These are phyloP conservation scores for Blastobasis adustella DNA, from an alignment of 2,888 invertebrate species.

Conservation along the genomic window DNA sequence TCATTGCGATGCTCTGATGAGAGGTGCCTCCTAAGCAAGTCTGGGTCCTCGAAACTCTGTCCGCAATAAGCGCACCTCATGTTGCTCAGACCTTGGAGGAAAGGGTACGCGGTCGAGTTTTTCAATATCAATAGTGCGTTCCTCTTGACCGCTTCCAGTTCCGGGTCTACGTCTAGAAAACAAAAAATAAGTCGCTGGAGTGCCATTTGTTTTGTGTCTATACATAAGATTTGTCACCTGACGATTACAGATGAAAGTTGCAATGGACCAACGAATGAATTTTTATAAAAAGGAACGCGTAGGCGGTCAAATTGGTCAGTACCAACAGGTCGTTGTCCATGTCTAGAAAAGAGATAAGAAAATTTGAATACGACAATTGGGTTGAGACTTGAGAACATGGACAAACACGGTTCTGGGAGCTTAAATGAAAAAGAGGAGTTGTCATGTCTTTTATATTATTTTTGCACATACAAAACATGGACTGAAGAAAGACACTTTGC, in stretches of 20 bases:
- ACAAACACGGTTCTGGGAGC: background rate
- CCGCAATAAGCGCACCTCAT: conserved; percentile 10
- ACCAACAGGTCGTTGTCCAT: conserved; percentile 63
- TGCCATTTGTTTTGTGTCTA: background rate
- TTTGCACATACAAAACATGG: background rate
- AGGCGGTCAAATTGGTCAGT: conserved; percentile 59
- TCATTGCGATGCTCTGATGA: background rate
- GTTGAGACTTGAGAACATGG: too few species aligned
- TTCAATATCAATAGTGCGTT: conserved; percentile 14
- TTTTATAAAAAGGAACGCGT: conserved; percentile 62
- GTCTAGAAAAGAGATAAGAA: conserved; percentile 68
- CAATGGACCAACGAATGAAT: background rate
- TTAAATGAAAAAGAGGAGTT: background rate
- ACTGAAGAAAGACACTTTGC: background rate
- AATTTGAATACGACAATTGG: conserved; percentile 20
- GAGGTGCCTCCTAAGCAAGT: conserved; percentile 2
- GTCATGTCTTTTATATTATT: background rate
- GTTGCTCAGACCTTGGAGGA: conserved; percentile 8
- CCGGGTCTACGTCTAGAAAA: conserved; percentile 3
- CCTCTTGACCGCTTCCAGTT: conserved; percentile 7
- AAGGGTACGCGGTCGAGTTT: conserved; percentile 17
- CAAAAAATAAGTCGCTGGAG: background rate
- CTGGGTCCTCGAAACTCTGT: conserved; percentile 7
- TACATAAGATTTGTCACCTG: too few species aligned
- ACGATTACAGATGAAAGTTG: background rate